Conservation (phyloP, 2,113 vertebrate species). For the Cyanoderma ruficeps region DNA sequence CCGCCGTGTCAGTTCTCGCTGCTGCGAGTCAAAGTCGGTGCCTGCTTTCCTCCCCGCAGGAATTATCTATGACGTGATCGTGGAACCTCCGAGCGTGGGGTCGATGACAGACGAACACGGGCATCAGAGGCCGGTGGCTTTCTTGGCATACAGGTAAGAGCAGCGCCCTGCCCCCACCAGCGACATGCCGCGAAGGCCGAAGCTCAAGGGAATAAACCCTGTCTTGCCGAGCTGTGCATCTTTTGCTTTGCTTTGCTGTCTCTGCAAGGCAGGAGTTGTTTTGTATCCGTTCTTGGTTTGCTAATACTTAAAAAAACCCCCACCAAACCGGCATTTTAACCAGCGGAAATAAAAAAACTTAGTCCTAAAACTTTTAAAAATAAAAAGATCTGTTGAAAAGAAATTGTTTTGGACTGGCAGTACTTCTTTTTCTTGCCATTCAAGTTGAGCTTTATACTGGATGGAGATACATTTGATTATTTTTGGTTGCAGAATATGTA, state of each 20-base stretch:
- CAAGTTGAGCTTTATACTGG: not conserved
- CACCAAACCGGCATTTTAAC: not conserved
- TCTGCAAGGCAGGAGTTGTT: not conserved
- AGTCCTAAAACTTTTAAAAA: not conserved
- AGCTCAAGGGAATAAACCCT: not conserved
- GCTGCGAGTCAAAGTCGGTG: not conserved
- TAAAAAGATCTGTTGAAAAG: not conserved
- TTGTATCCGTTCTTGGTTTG: not conserved
- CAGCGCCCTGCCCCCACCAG: not conserved
- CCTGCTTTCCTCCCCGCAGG: constrained; percentile 68
- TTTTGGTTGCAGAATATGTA: not conserved
- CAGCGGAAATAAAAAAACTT: not conserved
- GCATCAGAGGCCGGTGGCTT: constrained; percentile 96
- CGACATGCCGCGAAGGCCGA: fast-evolving
- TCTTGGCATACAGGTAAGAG: constrained; percentile 92
- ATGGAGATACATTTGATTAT: not conserved
- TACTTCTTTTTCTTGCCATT: not conserved
- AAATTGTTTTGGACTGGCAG: not conserved
- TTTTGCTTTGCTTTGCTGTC: not conserved
- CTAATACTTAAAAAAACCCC: not conserved
- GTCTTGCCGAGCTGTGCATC: fast-evolving
- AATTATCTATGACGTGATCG: constrained; percentile 98
- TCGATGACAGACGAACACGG: constrained; percentile 99
- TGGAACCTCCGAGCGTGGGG: constrained; percentile 97
- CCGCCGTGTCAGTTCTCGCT: fast-evolving